Percentiles rank a stretch among this genome's conserved stretches.
These are phyloP conservation scores for Macrophya annulata DNA, from an alignment of 2,888 invertebrate species.

Conservation along the genomic window DNA sequence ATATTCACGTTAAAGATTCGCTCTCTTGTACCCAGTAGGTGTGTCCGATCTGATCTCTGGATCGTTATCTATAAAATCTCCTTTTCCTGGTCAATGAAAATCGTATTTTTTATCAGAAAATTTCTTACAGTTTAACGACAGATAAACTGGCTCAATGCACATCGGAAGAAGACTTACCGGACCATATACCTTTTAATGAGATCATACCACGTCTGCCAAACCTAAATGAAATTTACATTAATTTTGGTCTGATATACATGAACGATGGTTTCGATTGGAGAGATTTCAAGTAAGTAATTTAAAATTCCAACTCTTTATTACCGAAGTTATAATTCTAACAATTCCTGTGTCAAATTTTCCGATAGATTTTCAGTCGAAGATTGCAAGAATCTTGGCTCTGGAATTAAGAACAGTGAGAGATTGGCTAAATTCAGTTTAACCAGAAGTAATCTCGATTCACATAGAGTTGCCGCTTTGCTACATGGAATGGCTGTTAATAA, in stretches of 20 bases:
- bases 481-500: conserved; percentile 81
- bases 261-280: conserved; percentile 82
- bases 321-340: neutral
- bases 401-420: conserved; percentile 79
- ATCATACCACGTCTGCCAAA: conserved; percentile 81
- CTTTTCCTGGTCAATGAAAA: neutral
- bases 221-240: conserved; percentile 81
- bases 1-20: conserved; percentile 67
- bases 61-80: neutral
- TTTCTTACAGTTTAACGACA: conserved; percentile 13
- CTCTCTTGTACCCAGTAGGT: conserved; percentile 71
- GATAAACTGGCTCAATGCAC: conserved; percentile 65
- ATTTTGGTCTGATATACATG: conserved; percentile 80
- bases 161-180: conserved; percentile 77
- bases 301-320: neutral
- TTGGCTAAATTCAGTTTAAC: conserved; percentile 83
- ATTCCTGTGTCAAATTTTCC: neutral
- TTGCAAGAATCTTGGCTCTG: conserved; percentile 82
- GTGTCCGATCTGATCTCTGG: conserved; percentile 52
- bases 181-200: conserved; percentile 83
- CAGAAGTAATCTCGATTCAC: conserved; percentile 83
- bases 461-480: conserved; percentile 82
- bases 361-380: conserved; percentile 82
- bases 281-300: conserved; percentile 81
- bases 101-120: conserved; percentile 25